Percentiles rank a stretch among this genome's conserved stretches.
These are phyloP conservation scores for Phyllopteryx taeniolatus DNA, from an alignment of 2,113 vertebrate species.

Conservation along the genomic window DNA sequence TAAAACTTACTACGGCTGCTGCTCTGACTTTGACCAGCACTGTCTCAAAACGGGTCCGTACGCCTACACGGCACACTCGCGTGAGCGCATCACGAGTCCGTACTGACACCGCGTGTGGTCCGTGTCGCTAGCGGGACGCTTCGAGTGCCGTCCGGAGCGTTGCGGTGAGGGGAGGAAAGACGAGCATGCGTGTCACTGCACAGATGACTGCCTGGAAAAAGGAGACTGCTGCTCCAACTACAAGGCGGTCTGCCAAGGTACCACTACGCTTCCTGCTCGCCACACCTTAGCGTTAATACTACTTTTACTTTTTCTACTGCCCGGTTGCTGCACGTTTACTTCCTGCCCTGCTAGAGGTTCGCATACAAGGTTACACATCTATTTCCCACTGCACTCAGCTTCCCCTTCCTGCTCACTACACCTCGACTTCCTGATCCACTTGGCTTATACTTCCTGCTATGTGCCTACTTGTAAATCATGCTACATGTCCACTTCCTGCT, in stretches of 20 bases:
- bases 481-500: too few species aligned
- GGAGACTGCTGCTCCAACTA: slow-evolving; percentile 97
- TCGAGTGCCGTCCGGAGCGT: slow-evolving; percentile 86
- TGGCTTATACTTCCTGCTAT: too few species aligned
- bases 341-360: too few species aligned
- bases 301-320: too few species aligned
- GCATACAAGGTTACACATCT: too few species aligned
- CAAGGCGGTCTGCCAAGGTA: slow-evolving; percentile 87
- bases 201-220: slow-evolving; percentile 85
- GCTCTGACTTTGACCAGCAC: slow-evolving; percentile 88
- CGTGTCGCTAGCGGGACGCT: slow-evolving; percentile 79
- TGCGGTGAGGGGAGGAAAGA: slow-evolving; percentile 86
- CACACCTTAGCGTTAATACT: too few species aligned
- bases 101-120: neutral
- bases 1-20: slow-evolving; percentile 96
- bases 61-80: fast-evolving
- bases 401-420: too few species aligned
- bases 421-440: too few species aligned
- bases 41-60: slow-evolving; percentile 91
- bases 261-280: neutral
- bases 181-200: slow-evolving; percentile 91
- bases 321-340: too few species aligned
- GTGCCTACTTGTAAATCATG: too few species aligned
- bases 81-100: too few species aligned
- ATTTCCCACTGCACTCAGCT: too few species aligned